Conservation (phyloP, 2,888 invertebrate species). For the Pyrrhosoma nymphula region DNA sequence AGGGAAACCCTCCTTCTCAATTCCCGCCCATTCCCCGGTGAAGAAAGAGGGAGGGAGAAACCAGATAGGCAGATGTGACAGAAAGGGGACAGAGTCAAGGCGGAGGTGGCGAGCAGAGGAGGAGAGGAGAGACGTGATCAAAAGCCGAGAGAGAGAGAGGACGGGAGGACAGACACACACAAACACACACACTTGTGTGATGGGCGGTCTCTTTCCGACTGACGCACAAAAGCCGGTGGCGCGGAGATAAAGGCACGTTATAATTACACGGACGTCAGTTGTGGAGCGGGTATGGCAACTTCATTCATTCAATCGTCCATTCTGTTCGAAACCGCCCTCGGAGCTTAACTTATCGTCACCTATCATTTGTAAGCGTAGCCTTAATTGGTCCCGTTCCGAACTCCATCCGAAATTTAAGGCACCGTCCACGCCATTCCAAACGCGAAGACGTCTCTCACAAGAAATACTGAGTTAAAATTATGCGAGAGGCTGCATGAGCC, state of each 20-base stretch:
- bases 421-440: not conserved
- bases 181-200: too few species aligned
- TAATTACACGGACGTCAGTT: not conserved
- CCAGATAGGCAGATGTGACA: slow-evolving; percentile 31
- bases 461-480: too few species aligned
- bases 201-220: not conserved
- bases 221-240: not conserved
- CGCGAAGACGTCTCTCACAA: not conserved
- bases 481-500: too few species aligned
- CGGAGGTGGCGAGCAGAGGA: not conserved
- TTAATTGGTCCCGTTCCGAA: not conserved
- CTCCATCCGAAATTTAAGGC: not conserved
- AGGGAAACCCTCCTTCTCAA: not conserved
- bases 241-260: not conserved
- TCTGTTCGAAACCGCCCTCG: not conserved
- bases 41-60: not conserved
- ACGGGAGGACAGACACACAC: too few species aligned
- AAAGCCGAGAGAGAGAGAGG: not conserved
- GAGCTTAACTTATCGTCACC: not conserved
- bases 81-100: not conserved
- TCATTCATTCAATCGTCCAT: not conserved
- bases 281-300: not conserved
- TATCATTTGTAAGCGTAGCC: not conserved
- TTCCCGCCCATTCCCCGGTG: not conserved
- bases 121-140: not conserved